These are phyloP conservation scores for Eurytoma adleriae DNA, from an alignment of 2,888 invertebrate species.

Conservation along the genomic window DNA sequence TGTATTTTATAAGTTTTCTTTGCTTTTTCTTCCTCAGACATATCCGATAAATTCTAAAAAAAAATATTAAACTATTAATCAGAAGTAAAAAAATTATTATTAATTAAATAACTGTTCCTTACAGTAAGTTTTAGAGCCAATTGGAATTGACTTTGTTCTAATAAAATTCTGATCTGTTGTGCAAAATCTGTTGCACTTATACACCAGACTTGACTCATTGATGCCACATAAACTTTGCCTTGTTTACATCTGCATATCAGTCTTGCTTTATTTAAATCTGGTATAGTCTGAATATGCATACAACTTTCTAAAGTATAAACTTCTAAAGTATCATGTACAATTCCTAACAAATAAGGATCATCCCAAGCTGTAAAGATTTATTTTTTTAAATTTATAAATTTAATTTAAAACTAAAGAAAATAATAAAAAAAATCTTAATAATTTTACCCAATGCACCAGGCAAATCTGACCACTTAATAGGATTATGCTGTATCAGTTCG, in stretches of 20 bases:
- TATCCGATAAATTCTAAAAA: slow-evolving; percentile 87
- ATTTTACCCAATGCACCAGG: slow-evolving; percentile 82
- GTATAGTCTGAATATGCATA: slow-evolving; percentile 88
- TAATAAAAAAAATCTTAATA: not conserved
- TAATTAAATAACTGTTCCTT: slow-evolving; percentile 68
- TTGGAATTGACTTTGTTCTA: slow-evolving; percentile 95
- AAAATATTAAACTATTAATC: slow-evolving; percentile 14
- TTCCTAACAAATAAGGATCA: slow-evolving; percentile 92
- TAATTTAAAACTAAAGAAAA: not conserved
- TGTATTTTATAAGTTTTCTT: slow-evolving; percentile 92
- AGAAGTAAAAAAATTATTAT: not conserved
- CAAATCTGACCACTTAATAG: slow-evolving; percentile 88
- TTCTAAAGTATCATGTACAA: slow-evolving; percentile 89
- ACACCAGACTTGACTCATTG: slow-evolving; percentile 92
- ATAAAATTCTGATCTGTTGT: slow-evolving; percentile 88
- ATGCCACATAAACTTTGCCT: slow-evolving; percentile 91
- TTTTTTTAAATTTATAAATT: slow-evolving; percentile 13
- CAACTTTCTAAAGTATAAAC: slow-evolving; percentile 91
- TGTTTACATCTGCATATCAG: slow-evolving; percentile 85
- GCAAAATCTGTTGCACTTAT: slow-evolving; percentile 88
- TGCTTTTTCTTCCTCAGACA: slow-evolving; percentile 87
- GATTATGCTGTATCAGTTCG: slow-evolving; percentile 83
- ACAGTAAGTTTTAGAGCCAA: slow-evolving; percentile 94
- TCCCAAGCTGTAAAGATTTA: slow-evolving; percentile 86
- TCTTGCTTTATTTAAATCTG: slow-evolving; percentile 85